Evolutionary conservation across 1,140 invertebrate genomes (phyloP), one percentile per base, ranked within the genome.

Genomic region (Episyrphus balteatus): DNA sequence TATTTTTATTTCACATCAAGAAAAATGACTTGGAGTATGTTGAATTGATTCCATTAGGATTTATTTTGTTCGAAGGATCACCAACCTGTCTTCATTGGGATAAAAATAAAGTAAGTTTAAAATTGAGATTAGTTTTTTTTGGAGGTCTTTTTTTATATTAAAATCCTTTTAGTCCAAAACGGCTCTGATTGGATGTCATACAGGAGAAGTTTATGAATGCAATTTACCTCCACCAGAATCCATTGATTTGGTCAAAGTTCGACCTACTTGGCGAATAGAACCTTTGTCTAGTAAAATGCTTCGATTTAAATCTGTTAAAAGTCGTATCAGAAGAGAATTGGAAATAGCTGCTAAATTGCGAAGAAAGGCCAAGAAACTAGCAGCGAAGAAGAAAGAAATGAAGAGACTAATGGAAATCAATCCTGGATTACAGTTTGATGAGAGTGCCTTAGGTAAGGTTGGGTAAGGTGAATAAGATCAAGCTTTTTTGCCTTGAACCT

Each of bases 71-170:
- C 1, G 73, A 71, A 2, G 79, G 77, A n/a, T 64, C 66, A 38
- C 74, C 80, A 1, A 76, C 74, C 5, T 80, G 70, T 54, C 72
- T 86, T 52, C 75, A 74, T 14, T 86, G 82, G 81, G 52, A 60
- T 15, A 37, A 51, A 18, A 31, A 37, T 1, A 32, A 52, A 11
- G 42, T 48, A 6, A 11, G 42, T 48, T 36, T 36, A n/a, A n/a
- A n/a, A n/a, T n/a, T n/a, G 12, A 14, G 32, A 8, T 34, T 37
- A 5, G 36, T 37, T 37, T n/a, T 5, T 37, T 37, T 37, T 37
- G n/a, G 7, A 12, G 17, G 19, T 47, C 11, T 11, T 34, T 0
- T 26, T 26, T 8, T 26, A 26, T 8, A 26, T 26, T 26, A 5
- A 26, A 5, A 8, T 26, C 3, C 13, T 19, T n/a, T 18, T 32